Percentiles rank a stretch among this genome's conserved stretches.
Conservation (phyloP, 1,140 invertebrate species). For the Whitmania pigra region DNA sequence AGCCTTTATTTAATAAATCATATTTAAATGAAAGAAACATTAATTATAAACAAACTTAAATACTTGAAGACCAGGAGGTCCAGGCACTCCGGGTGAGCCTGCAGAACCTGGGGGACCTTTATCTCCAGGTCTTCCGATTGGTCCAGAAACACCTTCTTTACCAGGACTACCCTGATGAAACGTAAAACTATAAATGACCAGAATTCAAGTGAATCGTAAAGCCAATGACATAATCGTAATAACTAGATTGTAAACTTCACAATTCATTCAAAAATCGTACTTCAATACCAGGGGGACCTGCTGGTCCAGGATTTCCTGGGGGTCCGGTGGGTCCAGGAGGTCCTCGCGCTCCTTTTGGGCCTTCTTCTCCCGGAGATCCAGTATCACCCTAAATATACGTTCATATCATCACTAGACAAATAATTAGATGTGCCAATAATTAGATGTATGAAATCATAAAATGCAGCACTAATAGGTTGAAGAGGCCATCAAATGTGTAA, state of each 20-base stretch:
- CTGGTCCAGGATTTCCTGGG: conserved; percentile 11
- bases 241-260: too few relatives aligned
- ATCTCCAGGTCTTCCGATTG: not conserved
- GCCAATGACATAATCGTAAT: too few relatives aligned
- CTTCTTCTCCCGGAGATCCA: conserved; percentile 14
- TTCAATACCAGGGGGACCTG: conserved; percentile 10
- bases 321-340: conserved; percentile 14
- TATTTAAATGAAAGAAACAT: not conserved
- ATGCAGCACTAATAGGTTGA: not conserved
- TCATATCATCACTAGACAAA: not conserved
- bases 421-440: not conserved
- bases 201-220: too few relatives aligned
- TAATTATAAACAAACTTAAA: conserved; percentile 7
- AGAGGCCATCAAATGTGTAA: not conserved
- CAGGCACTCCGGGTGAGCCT: not conserved
- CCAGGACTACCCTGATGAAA: not conserved
- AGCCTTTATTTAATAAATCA: not conserved
- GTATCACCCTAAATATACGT: conserved; percentile 1
- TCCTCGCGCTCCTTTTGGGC: conserved; percentile 2
- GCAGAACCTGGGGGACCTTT: conserved; percentile 8
- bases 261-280: not conserved
- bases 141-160: conserved; percentile 8
- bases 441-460: too few relatives aligned
- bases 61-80: conserved; percentile 13
- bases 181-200: too few relatives aligned